These are phyloP conservation scores for Actinemys pallida DNA, from an alignment of 2,113 vertebrate genomes.

Conservation along the genomic window DNA sequence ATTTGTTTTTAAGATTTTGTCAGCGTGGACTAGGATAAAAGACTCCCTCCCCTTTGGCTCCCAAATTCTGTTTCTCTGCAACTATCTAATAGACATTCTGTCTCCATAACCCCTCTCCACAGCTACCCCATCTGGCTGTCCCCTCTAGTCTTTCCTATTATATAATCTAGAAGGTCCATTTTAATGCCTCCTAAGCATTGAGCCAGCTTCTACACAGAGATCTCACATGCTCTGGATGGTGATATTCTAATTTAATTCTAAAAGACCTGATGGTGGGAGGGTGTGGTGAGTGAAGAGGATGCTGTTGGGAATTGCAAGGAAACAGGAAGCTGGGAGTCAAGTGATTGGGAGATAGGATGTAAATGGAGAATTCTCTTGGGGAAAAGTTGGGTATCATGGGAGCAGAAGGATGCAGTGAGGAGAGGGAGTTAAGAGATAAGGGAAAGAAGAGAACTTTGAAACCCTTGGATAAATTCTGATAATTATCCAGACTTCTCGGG, in stretches of 20 bases:
- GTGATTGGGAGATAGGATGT: not conserved
- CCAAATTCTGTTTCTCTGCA: not conserved
- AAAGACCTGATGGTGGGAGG: not conserved
- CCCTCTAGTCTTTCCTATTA: not conserved
- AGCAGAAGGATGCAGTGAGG: not conserved
- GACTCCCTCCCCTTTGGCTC: not conserved
- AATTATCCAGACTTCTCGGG: not conserved
- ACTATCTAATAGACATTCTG: not conserved
- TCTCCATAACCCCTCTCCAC: not conserved
- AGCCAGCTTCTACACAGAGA: accelerated
- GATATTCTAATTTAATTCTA: not conserved
- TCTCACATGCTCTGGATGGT: not conserved
- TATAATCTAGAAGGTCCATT: not conserved
- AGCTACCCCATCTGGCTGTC: not conserved
- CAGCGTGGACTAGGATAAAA: not conserved
- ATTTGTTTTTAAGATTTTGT: not conserved
- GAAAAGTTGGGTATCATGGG: not conserved
- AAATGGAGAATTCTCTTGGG: not conserved
- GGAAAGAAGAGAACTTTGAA: not conserved
- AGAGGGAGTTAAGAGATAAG: not conserved
- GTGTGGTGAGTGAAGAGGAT: not conserved
- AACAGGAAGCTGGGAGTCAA: not conserved
- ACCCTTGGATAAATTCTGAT: not conserved
- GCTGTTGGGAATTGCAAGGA: not conserved
- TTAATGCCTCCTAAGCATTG: not conserved